Evolutionary conservation across 2,888 invertebrate species (phyloP).

Genomic region (Tetragonisca angustula): DNA sequence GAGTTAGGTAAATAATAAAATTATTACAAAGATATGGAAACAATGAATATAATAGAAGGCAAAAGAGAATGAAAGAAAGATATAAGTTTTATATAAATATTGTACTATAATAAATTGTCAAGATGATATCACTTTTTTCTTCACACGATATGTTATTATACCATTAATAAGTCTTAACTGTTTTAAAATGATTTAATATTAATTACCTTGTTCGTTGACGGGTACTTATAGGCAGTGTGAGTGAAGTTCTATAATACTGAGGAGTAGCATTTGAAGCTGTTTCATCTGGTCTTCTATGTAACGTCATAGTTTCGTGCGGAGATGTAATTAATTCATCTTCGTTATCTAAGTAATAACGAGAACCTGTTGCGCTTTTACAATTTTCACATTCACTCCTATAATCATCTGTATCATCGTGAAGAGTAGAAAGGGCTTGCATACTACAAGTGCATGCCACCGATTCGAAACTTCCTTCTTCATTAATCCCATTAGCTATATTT

Average conservation of each 20-base stretch:
- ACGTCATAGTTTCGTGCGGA: conserved; percentile 88
- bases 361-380: conserved; percentile 91
- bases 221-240: conserved; percentile 88
- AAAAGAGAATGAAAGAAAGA: not conserved
- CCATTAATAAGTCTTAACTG: not conserved
- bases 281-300: conserved; percentile 87
- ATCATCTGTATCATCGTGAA: conserved; percentile 87
- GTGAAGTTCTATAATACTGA: conserved; percentile 87
- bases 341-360: conserved; percentile 87
- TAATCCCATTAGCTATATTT: conserved; percentile 78
- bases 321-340: conserved; percentile 86
- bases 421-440: conserved; percentile 82
- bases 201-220: conserved; percentile 85
- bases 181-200: not conserved
- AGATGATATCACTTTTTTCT: not conserved
- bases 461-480: conserved; percentile 82
- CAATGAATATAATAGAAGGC: not conserved
- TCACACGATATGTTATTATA: not conserved
- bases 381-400: conserved; percentile 94
- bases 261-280: conserved; percentile 82
- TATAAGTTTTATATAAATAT: not conserved
- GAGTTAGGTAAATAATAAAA: not conserved
- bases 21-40: not conserved
- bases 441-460: conserved; percentile 82
- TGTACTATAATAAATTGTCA: not conserved